Evolutionary conservation across 35 echinoderm and acorn worm species (phyloP).

Genomic region (Hemicentrotus pulcherrimus): DNA sequence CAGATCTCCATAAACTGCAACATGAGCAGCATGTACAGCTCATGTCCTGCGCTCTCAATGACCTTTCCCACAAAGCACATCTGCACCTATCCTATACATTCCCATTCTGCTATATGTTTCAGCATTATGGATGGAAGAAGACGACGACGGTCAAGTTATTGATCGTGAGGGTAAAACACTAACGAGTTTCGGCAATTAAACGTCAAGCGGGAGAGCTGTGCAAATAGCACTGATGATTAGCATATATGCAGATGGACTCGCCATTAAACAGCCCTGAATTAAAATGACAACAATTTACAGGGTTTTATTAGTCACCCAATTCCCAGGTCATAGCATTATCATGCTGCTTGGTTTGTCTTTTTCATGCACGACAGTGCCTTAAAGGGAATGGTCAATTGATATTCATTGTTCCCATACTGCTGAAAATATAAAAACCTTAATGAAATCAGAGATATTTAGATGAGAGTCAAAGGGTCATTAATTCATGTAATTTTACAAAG

Average conservation of each 20-base stretch:
- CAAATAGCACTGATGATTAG: not conserved
- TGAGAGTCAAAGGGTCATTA: no score
- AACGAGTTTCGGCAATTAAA: slow-evolving; percentile 32
- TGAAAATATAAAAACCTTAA: no score
- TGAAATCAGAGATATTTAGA: no score
- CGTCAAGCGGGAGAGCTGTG: not conserved
- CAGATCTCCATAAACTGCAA: not conserved
- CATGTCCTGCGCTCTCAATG: not conserved
- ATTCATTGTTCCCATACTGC: no score
- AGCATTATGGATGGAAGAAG: not conserved
- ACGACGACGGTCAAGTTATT: not conserved
- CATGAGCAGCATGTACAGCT: not conserved
- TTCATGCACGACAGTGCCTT: not conserved
- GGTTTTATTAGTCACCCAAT: not conserved
- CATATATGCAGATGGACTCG: slow-evolving; percentile 24
- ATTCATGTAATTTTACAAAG: no score
- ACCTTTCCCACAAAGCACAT: not conserved
- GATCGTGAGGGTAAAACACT: not conserved
- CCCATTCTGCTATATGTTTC: not conserved
- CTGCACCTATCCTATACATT: not conserved
- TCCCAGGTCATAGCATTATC: not conserved
- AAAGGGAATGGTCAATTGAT: not conserved
- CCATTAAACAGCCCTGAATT: not conserved
- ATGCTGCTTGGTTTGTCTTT: not conserved
- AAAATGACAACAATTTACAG: not conserved